These are phyloP conservation scores for Myioborus melanocephalus DNA, from an alignment of 2,797 vertebrate species.

Conservation along the genomic window DNA sequence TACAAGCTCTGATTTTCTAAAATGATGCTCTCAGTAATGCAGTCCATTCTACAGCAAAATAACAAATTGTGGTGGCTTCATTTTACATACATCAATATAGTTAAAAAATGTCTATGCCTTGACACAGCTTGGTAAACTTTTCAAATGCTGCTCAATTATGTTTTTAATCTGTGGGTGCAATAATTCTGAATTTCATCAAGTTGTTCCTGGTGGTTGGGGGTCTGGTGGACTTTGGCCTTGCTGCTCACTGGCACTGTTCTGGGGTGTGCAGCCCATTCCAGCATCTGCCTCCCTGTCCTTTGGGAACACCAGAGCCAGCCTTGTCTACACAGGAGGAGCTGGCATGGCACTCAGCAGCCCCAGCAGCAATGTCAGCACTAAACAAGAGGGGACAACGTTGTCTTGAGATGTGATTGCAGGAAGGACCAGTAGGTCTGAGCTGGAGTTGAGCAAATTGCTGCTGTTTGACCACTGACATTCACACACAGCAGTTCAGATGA, in stretches of 20 bases:
- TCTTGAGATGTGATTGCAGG: neutral
- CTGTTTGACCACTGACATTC: neutral
- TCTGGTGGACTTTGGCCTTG: neutral
- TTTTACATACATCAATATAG: neutral
- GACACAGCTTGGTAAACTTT: neutral
- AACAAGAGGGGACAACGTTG: neutral
- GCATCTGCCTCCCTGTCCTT: neutral
- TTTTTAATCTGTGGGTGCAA: neutral
- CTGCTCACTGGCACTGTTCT: rapidly evolving
- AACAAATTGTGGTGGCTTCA: rapidly evolving
- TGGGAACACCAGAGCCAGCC: neutral
- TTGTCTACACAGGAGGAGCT: neutral
- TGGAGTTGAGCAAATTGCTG: neutral
- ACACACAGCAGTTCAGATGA: neutral
- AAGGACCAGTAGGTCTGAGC: neutral
- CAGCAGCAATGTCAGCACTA: neutral
- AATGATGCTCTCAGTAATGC: neutral
- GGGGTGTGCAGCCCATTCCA: neutral
- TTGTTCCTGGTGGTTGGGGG: neutral
- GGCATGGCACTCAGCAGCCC: neutral
- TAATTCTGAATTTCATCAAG: neutral
- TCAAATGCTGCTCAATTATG: neutral
- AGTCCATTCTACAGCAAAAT: neutral
- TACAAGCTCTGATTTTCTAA: neutral
- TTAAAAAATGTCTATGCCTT: neutral